Evolutionary conservation across 2,888 invertebrate genomes (phyloP).

Genomic region (Melanostoma mellinum): DNA sequence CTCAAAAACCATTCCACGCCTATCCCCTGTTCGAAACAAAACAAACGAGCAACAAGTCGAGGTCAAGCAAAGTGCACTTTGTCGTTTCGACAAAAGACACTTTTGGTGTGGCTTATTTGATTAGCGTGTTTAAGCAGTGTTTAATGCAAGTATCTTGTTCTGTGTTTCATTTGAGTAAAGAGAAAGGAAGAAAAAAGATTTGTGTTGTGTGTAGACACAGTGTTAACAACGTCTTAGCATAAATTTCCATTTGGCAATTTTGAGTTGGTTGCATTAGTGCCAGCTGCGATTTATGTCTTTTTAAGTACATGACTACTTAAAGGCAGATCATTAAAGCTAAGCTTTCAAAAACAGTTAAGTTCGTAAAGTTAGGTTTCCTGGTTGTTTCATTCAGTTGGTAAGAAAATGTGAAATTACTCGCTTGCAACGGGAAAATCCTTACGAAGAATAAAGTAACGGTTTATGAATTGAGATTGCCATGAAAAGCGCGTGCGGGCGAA

Average conservation of each 20-base stretch:
- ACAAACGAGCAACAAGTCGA: conserved; percentile 45
- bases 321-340: too few relatives aligned
- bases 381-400: too few relatives aligned
- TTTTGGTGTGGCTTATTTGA: conserved; percentile 26
- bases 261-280: background rate
- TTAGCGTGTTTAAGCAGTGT: conserved; percentile 52
- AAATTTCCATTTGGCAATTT: conserved; percentile 55
- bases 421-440: too few relatives aligned
- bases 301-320: too few relatives aligned
- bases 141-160: conserved; percentile 48
- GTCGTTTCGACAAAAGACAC: conserved; percentile 39
- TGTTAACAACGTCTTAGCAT: conserved; percentile 51
- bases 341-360: too few relatives aligned
- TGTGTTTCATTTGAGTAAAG: conserved; percentile 26
- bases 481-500: too few relatives aligned
- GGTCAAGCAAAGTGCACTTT: conserved; percentile 61
- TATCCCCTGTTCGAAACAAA: conserved; percentile 8
- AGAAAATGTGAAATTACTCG: too few relatives aligned
- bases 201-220: conserved; percentile 31
- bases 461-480: too few relatives aligned
- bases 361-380: too few relatives aligned
- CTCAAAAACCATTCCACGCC: conserved; percentile 51
- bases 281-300: conserved; percentile 14
- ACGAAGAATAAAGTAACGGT: too few relatives aligned
- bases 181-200: conserved; percentile 36